phyloP scores from a whole-genome alignment of 2,888 invertebrate species.

The Agonopterix alstromeriana region DNA sequence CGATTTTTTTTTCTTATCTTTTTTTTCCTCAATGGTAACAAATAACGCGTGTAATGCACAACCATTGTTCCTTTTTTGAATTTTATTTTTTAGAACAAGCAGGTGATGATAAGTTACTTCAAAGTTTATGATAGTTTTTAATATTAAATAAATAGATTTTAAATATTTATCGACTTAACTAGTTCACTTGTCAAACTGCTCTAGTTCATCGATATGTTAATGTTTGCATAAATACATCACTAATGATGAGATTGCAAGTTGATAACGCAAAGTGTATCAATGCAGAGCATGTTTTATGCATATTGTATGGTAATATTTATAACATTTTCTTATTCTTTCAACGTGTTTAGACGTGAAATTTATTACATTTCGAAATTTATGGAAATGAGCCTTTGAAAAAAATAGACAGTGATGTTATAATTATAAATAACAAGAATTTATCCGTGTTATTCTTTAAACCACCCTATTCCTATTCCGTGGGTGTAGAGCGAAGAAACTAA shows the following conservation, averaged over 20 bases:
- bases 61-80: not conserved
- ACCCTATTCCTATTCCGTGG: no score
- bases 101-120: not conserved
- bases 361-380: not conserved
- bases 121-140: not conserved
- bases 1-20: constrained; percentile 29
- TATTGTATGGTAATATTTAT: constrained; percentile 9
- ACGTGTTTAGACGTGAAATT: constrained; percentile 2
- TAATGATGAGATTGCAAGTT: constrained; percentile 7
- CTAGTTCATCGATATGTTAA: constrained; percentile 11
- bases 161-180: not conserved
- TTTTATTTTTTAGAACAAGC: not conserved
- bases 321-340: constrained; percentile 7
- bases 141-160: not conserved
- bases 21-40: constrained; percentile 20
- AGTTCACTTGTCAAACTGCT: constrained; percentile 1
- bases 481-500: no score
- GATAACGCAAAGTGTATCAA: constrained; percentile 6
- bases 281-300: constrained; percentile 9
- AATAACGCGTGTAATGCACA: not conserved
- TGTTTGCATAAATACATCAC: constrained; percentile 10
- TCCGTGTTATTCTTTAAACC: no score
- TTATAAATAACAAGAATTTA: no score
- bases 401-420: no score
- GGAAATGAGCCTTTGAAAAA: not conserved